Evolutionary conservation across 1,140 invertebrate species (phyloP).

Genomic region (Dendroctonus ponderosae): DNA sequence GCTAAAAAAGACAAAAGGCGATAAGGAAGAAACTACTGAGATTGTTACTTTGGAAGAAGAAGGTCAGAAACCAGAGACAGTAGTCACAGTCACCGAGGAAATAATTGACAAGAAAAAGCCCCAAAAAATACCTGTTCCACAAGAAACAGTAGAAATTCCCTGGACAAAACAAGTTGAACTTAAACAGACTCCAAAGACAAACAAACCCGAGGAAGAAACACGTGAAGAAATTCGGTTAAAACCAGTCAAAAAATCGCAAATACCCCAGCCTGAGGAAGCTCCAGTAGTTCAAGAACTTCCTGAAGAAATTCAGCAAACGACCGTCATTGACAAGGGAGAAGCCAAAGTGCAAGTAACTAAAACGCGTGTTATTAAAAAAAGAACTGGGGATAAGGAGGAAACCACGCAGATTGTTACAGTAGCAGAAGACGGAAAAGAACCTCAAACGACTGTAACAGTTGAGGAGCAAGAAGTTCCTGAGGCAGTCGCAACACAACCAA

Average conservation of each 20-base stretch:
- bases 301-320: constrained; percentile 38
- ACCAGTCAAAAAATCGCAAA: constrained; percentile 45
- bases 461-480: constrained; percentile 39
- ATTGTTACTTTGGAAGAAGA: constrained; percentile 47
- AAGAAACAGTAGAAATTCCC: constrained; percentile 44
- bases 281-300: constrained; percentile 43
- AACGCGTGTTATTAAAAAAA: constrained; percentile 45
- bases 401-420: constrained; percentile 41
- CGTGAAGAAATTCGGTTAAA: constrained; percentile 44
- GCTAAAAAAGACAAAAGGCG: constrained; percentile 43
- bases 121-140: constrained; percentile 33
- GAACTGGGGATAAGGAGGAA: constrained; percentile 41
- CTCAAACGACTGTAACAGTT: constrained; percentile 34
- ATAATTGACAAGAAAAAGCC: constrained; percentile 38
- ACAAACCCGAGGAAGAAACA: constrained; percentile 37
- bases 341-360: constrained; percentile 37
- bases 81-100: constrained; percentile 35
- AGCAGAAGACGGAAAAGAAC: constrained; percentile 24
- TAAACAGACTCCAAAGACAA: constrained; percentile 34
- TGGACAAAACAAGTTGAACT: constrained; percentile 53
- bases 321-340: constrained; percentile 40
- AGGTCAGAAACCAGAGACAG: constrained; percentile 38
- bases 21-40: constrained; percentile 45
- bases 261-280: constrained; percentile 47
- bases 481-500: constrained; percentile 37